Evolutionary conservation across 2,797 vertebrate genomes (phyloP).

Genomic region (Gymnothorax javanicus): DNA sequence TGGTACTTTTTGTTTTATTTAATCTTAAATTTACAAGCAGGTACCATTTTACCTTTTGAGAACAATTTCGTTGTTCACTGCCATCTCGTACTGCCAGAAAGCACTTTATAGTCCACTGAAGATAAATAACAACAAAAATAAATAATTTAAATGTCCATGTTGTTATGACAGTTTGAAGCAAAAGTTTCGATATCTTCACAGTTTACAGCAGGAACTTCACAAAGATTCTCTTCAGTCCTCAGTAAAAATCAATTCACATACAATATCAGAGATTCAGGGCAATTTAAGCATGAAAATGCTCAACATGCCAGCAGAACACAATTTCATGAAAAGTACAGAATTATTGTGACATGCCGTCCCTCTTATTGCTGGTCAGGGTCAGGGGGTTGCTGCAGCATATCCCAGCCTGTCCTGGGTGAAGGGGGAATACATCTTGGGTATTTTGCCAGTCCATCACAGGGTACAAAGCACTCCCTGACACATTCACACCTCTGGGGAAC

Average conservation of each 20-base stretch:
- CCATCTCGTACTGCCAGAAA: not conserved
- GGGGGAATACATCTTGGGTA: too few relatives aligned
- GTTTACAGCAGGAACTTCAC: not conserved
- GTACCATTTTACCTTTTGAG: not conserved
- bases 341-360: not conserved
- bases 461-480: too few relatives aligned
- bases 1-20: not conserved
- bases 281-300: not conserved
- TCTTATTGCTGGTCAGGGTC: too few relatives aligned
- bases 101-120: not conserved
- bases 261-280: not conserved
- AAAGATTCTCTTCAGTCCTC: not conserved
- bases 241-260: not conserved
- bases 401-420: too few relatives aligned
- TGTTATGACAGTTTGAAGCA: not conserved
- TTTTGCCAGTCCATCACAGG: too few relatives aligned
- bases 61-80: not conserved
- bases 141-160: not conserved
- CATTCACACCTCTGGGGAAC: too few relatives aligned
- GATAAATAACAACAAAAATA: not conserved
- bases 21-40: not conserved
- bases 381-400: too few relatives aligned
- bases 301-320: not conserved
- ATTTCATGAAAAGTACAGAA: not conserved
- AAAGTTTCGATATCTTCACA: not conserved